Conservation (phyloP, 2,113 vertebrate species). For the Stictonetta naevosa region DNA sequence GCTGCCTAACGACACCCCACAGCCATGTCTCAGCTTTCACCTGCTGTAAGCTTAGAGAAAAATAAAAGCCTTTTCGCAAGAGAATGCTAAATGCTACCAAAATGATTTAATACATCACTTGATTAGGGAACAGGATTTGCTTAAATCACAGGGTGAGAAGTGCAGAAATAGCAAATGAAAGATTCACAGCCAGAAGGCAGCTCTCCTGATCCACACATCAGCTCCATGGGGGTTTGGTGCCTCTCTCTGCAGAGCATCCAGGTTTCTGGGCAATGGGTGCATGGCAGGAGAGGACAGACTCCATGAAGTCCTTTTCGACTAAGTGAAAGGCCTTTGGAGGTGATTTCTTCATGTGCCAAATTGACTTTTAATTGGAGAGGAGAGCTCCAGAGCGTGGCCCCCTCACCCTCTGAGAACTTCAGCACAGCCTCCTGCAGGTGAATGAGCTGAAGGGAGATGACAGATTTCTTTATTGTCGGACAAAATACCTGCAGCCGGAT, state of each 20-base stretch:
- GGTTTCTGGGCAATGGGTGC: not conserved
- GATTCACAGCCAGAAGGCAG: not conserved
- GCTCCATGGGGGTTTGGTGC: not conserved
- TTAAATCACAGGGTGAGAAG: not conserved
- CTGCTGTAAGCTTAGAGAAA: not conserved
- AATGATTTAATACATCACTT: not conserved
- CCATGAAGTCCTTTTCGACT: not conserved
- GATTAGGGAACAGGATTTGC: not conserved
- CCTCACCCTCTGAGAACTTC: rapidly evolving
- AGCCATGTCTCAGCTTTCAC: not conserved
- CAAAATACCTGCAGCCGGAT: not conserved
- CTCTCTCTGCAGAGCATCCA: not conserved
- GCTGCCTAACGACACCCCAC: not conserved
- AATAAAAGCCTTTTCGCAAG: not conserved
- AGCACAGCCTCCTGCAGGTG: not conserved
- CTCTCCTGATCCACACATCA: rapidly evolving
- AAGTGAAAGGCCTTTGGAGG: not conserved
- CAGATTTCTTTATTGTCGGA: not conserved
- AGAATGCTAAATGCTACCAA: not conserved
- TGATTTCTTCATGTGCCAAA: not conserved
- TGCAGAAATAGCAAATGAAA: not conserved
- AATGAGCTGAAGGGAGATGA: not conserved
- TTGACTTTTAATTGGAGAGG: not conserved
- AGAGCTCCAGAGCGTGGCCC: not conserved
- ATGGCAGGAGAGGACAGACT: not conserved